Percentiles rank a stretch among this genome's conserved stretches.
phyloP scores from a whole-genome alignment of 2,113 vertebrate species.

The Numenius arquata region DNA sequence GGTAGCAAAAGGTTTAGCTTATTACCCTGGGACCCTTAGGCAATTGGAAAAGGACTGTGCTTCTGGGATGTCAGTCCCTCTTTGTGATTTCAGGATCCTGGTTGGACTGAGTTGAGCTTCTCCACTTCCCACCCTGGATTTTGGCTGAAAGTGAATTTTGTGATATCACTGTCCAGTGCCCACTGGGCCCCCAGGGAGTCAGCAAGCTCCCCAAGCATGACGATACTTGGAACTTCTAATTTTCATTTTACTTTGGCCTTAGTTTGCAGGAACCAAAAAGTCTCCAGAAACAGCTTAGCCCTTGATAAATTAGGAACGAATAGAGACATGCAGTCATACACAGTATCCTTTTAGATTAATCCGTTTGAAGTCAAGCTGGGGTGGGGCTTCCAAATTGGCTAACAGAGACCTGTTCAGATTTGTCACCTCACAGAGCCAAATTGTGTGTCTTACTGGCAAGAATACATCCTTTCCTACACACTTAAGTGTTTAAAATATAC shows the following conservation, averaged over 20 bases:
- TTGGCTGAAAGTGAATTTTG: background rate
- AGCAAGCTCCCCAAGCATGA: background rate
- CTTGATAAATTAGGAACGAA: background rate
- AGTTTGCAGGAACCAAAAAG: background rate
- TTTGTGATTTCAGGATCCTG: background rate
- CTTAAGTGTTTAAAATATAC: background rate
- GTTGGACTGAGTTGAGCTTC: background rate
- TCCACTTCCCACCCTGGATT: background rate
- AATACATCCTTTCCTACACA: background rate
- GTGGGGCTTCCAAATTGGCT: background rate
- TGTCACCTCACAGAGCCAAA: background rate
- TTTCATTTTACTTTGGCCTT: background rate
- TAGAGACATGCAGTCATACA: background rate
- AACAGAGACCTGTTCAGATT: background rate
- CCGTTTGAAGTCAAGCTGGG: background rate
- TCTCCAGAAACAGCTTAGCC: background rate
- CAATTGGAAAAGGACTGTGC: background rate
- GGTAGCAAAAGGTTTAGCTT: background rate
- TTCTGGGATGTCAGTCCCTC: background rate
- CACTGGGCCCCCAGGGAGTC: background rate
- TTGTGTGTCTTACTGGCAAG: too few relatives aligned
- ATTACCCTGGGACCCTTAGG: background rate
- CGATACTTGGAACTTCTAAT: rapidly evolving
- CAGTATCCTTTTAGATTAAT: background rate
- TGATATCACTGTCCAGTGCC: background rate